phyloP scores from a whole-genome alignment of 2,888 invertebrate species.

The Parelbella ahira region DNA sequence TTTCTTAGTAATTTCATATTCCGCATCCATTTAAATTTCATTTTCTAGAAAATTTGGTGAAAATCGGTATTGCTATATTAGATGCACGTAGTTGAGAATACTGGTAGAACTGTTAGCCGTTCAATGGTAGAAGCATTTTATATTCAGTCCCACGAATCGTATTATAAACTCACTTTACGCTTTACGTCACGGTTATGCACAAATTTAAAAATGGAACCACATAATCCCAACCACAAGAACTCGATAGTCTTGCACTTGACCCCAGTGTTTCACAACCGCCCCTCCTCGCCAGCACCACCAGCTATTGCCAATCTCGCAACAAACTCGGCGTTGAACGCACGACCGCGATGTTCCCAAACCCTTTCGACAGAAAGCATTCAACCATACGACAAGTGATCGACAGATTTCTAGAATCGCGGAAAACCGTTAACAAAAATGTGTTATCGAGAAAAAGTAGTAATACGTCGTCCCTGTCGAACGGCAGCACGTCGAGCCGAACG shows the following conservation, averaged over 20 bases:
- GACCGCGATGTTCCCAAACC: conserved; percentile 83
- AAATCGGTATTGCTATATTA: no score
- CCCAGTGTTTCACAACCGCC: conserved; percentile 15
- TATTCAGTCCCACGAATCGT: no score
- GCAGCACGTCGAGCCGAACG: conserved; percentile 25
- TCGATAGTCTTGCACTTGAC: conserved; percentile 21
- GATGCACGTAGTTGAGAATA: no score
- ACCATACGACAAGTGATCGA: conserved; percentile 84
- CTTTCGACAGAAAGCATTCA: conserved; percentile 85
- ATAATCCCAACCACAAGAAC: conserved; percentile 13
- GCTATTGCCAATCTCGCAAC: conserved; percentile 12
- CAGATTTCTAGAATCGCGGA: conserved; percentile 73
- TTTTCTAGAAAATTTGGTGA: no score
- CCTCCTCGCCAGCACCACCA: conserved; percentile 7
- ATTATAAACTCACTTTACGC: no score
- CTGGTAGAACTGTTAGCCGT: no score
- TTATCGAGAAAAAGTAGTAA: conserved; percentile 52
- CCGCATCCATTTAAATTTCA: no score
- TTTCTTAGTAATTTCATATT: no score
- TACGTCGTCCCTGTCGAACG: conserved; percentile 45
- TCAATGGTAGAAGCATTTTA: no score
- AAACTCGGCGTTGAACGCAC: conserved; percentile 39
- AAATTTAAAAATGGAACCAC: no score
- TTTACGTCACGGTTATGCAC: no score
- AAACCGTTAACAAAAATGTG: conserved; percentile 40